Base-by-base conservation (phyloP, 2,888 invertebrate species). In the Branchipolynoe longqiensis region DNA sequence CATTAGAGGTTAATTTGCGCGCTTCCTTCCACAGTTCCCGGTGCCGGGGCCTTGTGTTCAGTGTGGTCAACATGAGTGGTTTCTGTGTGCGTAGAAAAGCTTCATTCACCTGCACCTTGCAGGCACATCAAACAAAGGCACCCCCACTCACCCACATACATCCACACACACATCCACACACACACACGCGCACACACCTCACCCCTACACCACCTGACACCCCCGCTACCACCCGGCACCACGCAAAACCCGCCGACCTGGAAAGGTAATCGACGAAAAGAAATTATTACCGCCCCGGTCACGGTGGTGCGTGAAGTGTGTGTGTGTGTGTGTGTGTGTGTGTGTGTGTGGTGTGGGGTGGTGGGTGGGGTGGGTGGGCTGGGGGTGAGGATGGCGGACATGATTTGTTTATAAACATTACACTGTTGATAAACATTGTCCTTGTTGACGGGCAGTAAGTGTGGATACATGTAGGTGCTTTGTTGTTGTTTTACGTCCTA, bases 351-450 rank as follows among this genome's bases (percentile, higher is more conserved):
- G 8, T 73, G 73, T 6, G 73, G 62, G 73, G 22, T 22, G 73
- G 28, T n/a, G n/a, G n/a, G n/a, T 12, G 48, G 74, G 28, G 48
- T 22, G 8, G 48, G 48, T 4, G 78, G 78, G 41, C 4, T 41
- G 78, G 48, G n/a, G 78, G 8, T 36, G 6, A 6, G 69, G 22
- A 73, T n/a, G n/a, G 1, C n/a, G 6, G 36, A 73, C 73, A 73
- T 41, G 78, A 33, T 41, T 78, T 78, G 78, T 78, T 78, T 1
- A 78, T 78, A 78, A 78, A 78, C 78, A 78, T 41, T 28, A 25
- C 22, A 48, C 28, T 78, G 78, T 78, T 78, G 28, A 48, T 78
- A 78, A 78, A 78, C 78, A 78, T 14, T 31, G 69, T 38, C 8
- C 8, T 31, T 31, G 31, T 62, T 12, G 56, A 28, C 25, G 62